Percentiles rank a stretch among this genome's conserved stretches.
Evolutionary conservation across 2,113 vertebrate genomes (phyloP).

Genomic region (Monarcha castaneiventris): DNA sequence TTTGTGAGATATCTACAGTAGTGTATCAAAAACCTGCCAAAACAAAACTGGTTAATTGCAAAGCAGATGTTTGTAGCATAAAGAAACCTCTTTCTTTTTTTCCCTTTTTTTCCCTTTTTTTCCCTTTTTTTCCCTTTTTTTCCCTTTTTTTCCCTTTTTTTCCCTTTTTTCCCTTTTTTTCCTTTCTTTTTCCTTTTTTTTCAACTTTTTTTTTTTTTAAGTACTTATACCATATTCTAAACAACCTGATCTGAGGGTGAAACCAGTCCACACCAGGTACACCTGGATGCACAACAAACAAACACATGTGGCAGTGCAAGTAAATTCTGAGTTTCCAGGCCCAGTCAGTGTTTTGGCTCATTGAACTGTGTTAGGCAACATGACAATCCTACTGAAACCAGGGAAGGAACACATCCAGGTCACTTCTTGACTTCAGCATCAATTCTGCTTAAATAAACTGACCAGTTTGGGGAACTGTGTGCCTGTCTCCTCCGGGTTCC

Average conservation of each 20-base stretch:
- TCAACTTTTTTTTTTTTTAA: background rate
- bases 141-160: background rate
- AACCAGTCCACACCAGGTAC: background rate
- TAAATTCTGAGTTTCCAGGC: background rate
- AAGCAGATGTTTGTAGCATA: background rate
- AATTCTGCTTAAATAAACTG: background rate
- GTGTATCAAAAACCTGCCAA: background rate
- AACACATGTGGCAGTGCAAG: background rate
- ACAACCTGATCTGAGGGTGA: background rate
- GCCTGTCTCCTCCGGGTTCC: background rate
- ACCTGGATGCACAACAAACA: background rate
- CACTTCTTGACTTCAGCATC: background rate
- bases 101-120: accelerated
- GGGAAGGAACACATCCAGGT: background rate
- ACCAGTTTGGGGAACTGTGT: background rate
- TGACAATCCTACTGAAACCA: background rate
- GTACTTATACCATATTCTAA: background rate
- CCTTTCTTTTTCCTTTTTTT: no score
- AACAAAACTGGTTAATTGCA: background rate
- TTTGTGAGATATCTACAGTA: background rate
- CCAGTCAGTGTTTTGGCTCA: background rate
- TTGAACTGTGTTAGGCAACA: background rate
- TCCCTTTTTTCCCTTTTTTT: background rate
- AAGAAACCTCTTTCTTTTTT: accelerated
- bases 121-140: background rate